phyloP scores from a whole-genome alignment of 2,113 vertebrate genomes.

The Lates calcarifer region DNA sequence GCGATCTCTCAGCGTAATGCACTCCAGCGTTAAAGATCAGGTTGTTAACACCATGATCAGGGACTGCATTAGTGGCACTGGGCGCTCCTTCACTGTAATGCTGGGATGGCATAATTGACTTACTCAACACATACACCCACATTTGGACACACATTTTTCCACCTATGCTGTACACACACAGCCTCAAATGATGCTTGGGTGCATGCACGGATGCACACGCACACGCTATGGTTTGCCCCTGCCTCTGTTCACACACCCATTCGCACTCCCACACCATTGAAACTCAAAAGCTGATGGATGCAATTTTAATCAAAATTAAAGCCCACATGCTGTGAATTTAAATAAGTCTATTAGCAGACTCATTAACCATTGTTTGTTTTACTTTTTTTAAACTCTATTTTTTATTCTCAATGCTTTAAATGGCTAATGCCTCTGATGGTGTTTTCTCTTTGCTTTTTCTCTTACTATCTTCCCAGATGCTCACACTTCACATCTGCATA shows the following conservation, averaged over 20 bases:
- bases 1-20: slow-evolving; percentile 71
- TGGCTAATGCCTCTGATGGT: slow-evolving; percentile 8
- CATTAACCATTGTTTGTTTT: slow-evolving; percentile 53
- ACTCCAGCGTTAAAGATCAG: slow-evolving; percentile 77
- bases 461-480: slow-evolving; percentile 1
- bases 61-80: slow-evolving; percentile 80
- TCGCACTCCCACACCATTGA: slow-evolving; percentile 47
- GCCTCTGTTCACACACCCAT: slow-evolving; percentile 49
- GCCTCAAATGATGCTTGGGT: slow-evolving; percentile 19
- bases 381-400: slow-evolving; percentile 34
- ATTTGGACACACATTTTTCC: slow-evolving; percentile 23
- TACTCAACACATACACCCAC: slow-evolving; percentile 68
- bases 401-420: slow-evolving; percentile 33
- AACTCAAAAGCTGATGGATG: slow-evolving; percentile 53
- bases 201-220: slow-evolving; percentile 1
- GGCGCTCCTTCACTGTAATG: slow-evolving; percentile 70
- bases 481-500: slow-evolving; percentile 15
- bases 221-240: slow-evolving; percentile 17
- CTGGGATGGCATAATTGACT: slow-evolving; percentile 76
- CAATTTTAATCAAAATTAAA: slow-evolving; percentile 68
- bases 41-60: slow-evolving; percentile 79
- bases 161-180: slow-evolving; percentile 1
- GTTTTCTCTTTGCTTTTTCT: slow-evolving; percentile 19
- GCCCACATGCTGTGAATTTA: slow-evolving; percentile 63
- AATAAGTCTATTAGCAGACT: slow-evolving; percentile 55